Evolutionary conservation across 2,888 invertebrate genomes (phyloP).

Genomic region (Ochropacha duplaris): DNA sequence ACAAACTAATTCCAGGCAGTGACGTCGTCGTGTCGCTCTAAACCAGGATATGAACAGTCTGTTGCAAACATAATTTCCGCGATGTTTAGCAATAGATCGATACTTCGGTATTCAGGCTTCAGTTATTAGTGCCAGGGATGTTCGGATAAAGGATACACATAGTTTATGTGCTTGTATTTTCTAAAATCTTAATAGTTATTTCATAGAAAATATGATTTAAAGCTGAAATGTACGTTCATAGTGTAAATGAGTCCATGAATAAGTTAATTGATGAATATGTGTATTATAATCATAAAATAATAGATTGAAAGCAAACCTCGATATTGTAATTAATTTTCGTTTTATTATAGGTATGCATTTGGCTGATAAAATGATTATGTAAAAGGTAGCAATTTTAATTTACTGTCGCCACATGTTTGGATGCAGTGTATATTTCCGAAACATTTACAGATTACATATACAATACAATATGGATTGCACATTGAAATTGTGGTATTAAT

Average conservation of each 20-base stretch:
- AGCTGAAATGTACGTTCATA: neutral
- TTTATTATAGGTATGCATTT: too few relatives aligned
- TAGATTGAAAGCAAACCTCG: too few relatives aligned
- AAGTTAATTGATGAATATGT: too few relatives aligned
- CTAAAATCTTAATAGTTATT: neutral
- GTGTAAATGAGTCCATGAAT: too few relatives aligned
- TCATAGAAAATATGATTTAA: neutral
- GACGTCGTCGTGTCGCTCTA: neutral
- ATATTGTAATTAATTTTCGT: too few relatives aligned
- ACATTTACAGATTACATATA: too few relatives aligned
- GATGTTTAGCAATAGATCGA: neutral
- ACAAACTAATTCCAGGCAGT: neutral
- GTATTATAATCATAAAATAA: too few relatives aligned
- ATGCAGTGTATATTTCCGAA: neutral
- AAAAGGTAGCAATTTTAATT: neutral
- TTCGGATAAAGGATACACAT: neutral
- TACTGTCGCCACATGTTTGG: too few relatives aligned
- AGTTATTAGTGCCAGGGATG: neutral
- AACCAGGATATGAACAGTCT: neutral
- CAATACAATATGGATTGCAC: neutral
- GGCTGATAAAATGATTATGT: neutral
- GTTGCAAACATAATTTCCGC: neutral
- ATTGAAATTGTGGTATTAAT: neutral
- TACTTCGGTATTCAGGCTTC: neutral
- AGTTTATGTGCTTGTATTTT: neutral